Percentiles rank a stretch among this genome's conserved stretches.
Conservation (phyloP, 2,113 vertebrate genomes). For the Mustelus asterias region DNA sequence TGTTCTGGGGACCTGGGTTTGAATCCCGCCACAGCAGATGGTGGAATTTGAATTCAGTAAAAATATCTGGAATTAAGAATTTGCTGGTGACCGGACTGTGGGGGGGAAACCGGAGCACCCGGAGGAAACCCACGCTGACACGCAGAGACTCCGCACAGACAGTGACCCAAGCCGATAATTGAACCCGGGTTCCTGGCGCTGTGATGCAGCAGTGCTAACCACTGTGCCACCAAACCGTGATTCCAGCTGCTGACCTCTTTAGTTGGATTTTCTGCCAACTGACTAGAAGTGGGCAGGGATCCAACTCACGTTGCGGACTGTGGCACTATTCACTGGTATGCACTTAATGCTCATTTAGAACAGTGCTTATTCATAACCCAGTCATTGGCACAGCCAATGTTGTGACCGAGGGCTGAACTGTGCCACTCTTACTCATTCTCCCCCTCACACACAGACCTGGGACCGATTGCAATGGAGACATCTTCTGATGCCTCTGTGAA, state of each 20-base stretch:
- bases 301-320: background rate
- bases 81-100: too few species aligned
- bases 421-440: background rate
- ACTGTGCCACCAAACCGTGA: background rate
- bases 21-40: too few species aligned
- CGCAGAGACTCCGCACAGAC: too few species aligned
- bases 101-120: too few species aligned
- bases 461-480: background rate
- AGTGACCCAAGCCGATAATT: too few species aligned
- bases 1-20: too few species aligned
- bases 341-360: background rate
- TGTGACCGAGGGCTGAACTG: background rate
- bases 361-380: background rate
- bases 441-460: background rate
- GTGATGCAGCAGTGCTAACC: background rate
- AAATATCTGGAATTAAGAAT: too few species aligned
- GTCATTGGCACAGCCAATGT: background rate
- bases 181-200: background rate
- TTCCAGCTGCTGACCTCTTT: background rate
- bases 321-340: background rate
- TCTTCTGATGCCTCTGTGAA: background rate
- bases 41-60: too few species aligned
- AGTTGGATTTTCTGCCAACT: background rate
- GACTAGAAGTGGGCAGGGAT: background rate
- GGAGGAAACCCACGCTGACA: too few species aligned